Evolutionary conservation across 2,113 vertebrate genomes (phyloP), one percentile per base, ranked within the genome.

Genomic region (Piprites chloris): DNA sequence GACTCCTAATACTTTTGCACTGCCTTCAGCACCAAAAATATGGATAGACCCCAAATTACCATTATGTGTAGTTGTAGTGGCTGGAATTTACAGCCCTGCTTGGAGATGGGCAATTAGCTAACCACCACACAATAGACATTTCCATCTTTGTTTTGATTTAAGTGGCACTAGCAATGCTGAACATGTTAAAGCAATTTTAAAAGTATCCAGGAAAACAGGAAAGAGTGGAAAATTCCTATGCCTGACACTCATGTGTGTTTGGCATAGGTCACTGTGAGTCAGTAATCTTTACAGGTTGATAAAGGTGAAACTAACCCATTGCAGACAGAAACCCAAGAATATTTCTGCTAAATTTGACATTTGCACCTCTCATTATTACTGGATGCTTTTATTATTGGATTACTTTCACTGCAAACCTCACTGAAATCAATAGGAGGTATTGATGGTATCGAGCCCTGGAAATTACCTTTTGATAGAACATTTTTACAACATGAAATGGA

Each of bases 81-180:
- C 90, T 96, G 93, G 93, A 97, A 97, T 95, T 96, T 92, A 94
- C 89, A 94, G 37, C 72, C 85, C 92, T 96, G 87, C 91, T 95
- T 35, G 20, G 94, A 97, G 94, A 94, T 85, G 86, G 85, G 93
- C 96, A 97, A 96, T 96, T 95, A 97, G 91, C 93, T 98, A 96
- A 98, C 97, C 89, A 93, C 83, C 93, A 95, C 72, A 90, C 50
- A 32, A 94, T 96, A 95, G 91, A 92, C 94, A 26, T 9, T 46
- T 93, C 73, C 80, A 75, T 62, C 33, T 72, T 86, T n/a, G 50
- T 76, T 94, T 76, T 85, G 22, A 74, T 89, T 89, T 59, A 50
- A 82, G 47, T 58, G 32, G 21, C 47, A 67, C 49, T 46, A 83
- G 46, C 50, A 92, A 81, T 35, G 55, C 26, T 11, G 5, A 90